Conservation (phyloP, 2,797 vertebrate species). For the Lepilemur septentrionalis region DNA sequence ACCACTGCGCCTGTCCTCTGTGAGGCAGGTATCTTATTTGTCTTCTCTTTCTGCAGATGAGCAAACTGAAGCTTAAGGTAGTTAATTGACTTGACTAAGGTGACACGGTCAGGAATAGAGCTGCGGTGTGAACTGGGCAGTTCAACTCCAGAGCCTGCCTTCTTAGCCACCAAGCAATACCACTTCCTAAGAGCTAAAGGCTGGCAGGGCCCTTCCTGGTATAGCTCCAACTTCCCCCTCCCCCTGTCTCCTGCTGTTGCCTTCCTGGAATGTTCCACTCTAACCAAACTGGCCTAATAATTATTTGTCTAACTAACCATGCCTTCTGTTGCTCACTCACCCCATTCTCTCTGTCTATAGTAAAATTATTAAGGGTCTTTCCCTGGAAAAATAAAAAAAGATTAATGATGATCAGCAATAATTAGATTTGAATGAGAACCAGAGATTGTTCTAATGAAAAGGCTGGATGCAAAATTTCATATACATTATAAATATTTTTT, state of each 20-base stretch:
- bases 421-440: constrained; percentile 16
- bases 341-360: not conserved
- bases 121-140: not conserved
- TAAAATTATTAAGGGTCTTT: constrained; percentile 16
- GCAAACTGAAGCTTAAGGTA: not conserved
- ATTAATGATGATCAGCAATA: constrained; percentile 4
- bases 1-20: not conserved
- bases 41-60: constrained; percentile 12
- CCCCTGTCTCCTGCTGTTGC: not conserved
- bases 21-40: not conserved
- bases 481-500: not conserved
- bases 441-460: not conserved
- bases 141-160: not conserved
- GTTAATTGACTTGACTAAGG: not conserved
- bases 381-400: not conserved
- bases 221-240: not conserved
- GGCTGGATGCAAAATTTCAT: not conserved
- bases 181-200: not conserved
- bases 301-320: not conserved
- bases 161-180: not conserved
- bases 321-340: not conserved
- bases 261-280: not conserved
- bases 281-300: not conserved
- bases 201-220: not conserved
- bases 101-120: not conserved